These are phyloP conservation scores for Acanthosepion pharaonis DNA, from an alignment of 2,888 invertebrate species.

Conservation along the genomic window DNA sequence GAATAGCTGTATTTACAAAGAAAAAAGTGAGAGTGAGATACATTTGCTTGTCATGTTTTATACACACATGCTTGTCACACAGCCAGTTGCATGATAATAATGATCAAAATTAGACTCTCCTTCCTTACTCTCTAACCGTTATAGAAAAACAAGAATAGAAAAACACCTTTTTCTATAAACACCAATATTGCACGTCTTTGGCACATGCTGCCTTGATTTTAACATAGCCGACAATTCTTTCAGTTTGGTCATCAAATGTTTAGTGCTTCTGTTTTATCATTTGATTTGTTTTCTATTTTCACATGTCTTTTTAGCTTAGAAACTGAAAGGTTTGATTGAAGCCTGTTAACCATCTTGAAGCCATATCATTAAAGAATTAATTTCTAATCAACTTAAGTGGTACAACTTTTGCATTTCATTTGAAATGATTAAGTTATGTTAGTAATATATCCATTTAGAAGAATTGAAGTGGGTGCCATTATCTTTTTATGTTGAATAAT, in stretches of 20 bases:
- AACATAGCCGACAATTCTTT: background rate
- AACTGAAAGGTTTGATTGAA: background rate
- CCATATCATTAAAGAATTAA: background rate
- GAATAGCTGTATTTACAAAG: background rate
- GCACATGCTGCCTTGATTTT: background rate
- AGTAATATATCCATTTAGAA: background rate
- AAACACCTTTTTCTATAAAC: background rate
- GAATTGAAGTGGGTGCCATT: background rate
- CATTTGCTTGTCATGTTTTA: no score
- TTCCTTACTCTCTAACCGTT: no score
- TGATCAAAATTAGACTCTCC: no score
- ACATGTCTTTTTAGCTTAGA: background rate
- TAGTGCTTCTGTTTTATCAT: background rate
- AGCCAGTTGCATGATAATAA: no score
- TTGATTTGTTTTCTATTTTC: background rate
- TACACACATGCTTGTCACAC: no score
- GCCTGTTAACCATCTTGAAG: background rate
- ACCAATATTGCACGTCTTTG: background rate
- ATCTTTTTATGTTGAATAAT: background rate
- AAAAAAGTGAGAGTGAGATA: no score
- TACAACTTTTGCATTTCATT: background rate
- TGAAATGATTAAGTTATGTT: background rate
- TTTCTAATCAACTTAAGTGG: constrained; percentile 18
- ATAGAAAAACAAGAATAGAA: background rate
- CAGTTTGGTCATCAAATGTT: background rate